These are phyloP conservation scores for Pygmarrhopalites habei DNA, from an alignment of 1,140 invertebrate genomes.

Conservation along the genomic window DNA sequence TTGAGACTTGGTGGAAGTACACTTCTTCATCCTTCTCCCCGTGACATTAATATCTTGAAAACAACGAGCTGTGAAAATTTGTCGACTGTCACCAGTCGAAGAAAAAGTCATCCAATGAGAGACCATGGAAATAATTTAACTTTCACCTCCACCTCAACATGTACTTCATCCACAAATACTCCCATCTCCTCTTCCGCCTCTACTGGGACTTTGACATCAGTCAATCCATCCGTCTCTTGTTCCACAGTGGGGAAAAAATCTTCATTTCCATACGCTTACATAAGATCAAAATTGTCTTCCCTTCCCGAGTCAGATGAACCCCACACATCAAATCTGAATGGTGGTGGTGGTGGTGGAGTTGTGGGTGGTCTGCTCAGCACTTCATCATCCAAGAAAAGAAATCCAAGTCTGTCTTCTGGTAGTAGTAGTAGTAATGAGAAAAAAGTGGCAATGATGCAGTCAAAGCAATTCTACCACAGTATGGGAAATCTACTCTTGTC, in stretches of 20 bases:
- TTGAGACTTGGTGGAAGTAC: too few species aligned
- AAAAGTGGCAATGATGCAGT: not conserved
- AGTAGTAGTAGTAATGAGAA: not conserved
- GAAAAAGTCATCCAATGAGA: too few species aligned
- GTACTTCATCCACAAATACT: not conserved
- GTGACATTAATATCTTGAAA: constrained; percentile 1
- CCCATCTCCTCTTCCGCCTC: not conserved
- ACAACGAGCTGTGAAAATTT: constrained; percentile 39
- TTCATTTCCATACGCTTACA: constrained; percentile 43
- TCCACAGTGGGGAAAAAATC: constrained; percentile 26
- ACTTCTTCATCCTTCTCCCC: not conserved
- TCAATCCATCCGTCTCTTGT: not conserved
- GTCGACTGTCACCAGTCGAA: too few species aligned
- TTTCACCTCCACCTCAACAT: constrained; percentile 1
- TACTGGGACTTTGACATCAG: not conserved
- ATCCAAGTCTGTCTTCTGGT: too few species aligned
- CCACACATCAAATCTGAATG: not conserved
- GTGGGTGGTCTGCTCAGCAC: not conserved
- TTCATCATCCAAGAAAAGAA: too few species aligned
- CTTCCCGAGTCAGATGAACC: constrained; percentile 41
- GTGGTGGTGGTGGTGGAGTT: too few species aligned
- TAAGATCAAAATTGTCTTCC: constrained; percentile 41
- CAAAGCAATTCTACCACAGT: constrained; percentile 21
- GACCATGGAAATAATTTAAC: not conserved
- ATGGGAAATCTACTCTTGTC: constrained; percentile 24